A percentile compares a stretch with the other conserved stretches of the same genome.
Evolutionary conservation across 2,797 vertebrate genomes (phyloP).

Genomic region (Prionace glauca): DNA sequence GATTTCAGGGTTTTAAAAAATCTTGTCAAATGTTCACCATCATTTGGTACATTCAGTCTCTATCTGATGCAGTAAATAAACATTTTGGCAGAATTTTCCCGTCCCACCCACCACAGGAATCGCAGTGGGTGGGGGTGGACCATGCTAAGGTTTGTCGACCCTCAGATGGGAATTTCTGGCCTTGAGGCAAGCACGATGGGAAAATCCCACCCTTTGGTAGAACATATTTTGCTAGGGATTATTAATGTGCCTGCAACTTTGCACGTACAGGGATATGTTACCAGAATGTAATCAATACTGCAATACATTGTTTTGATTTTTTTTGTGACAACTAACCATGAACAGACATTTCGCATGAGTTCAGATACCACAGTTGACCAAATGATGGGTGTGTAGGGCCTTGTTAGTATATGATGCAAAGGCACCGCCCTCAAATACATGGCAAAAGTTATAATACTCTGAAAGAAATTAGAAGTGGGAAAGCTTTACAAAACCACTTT

Average conservation of each 20-base stretch:
- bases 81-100: not conserved
- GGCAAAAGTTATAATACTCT: not conserved
- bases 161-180: no score
- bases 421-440: not conserved
- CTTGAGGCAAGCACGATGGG: no score
- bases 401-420: not conserved
- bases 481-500: not conserved
- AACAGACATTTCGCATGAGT: not conserved
- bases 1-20: not conserved
- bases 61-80: not conserved
- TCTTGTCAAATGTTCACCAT: not conserved
- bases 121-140: no score
- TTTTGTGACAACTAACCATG: not conserved
- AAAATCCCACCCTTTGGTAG: no score
- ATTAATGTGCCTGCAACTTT: not conserved
- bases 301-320: not conserved
- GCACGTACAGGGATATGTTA: not conserved
- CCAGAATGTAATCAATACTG: not conserved
- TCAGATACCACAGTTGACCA: not conserved
- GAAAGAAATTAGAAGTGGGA: not conserved
- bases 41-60: not conserved
- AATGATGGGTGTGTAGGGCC: not conserved
- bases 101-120: no score
- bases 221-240: not conserved
- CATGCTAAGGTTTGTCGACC: no score